Base-by-base conservation (phyloP, 2,113 vertebrate species). In the Willisornis vidua region DNA sequence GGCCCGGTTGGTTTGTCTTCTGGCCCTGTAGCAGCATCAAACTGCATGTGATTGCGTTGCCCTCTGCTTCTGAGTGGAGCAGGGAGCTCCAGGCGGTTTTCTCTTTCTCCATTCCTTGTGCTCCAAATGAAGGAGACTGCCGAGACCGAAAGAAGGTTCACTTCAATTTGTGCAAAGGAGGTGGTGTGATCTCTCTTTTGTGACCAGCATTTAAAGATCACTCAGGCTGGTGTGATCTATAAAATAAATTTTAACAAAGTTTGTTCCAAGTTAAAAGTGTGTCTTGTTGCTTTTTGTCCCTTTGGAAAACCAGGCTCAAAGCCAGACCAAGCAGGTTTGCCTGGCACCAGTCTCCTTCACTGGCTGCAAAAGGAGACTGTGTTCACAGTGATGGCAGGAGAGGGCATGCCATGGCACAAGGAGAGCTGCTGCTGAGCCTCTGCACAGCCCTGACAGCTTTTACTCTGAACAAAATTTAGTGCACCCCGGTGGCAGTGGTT, bases 191-290 rank as follows among this genome's bases (percentile, higher is more conserved):
- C 96, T 97, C 87, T 93, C 95, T 90, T 94, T 95, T 94, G 95
- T 97, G 97, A 97, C 97, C 97, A 52, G 49, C 92, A 97, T 96
- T 96, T 77, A 79, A 94, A 96, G 91, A 97, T 96, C 84, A 94
- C 96, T 81, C 95, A 76, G 87, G 96, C 96, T 96, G 87, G 89
- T 77, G 96, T 97, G 97, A 97, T 97, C 94, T 97, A 96, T 96
- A 93, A 94, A 98, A 97, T 96, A 97, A 97, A 97, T 97, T 95
- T 96, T 91, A 96, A 97, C 96, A 80, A 96, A 94, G 87, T 95
- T 96, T 97, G 92, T 98, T 98, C 87, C 51, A 89, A 93, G 89
- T 79, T 89, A 68, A 94, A 94, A 65, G 16, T 20, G 59, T n/a
- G 87, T 90, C 76, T 22, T 31, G 8, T 73, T 75, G 78, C 23